Conservation (phyloP, 92 coral and sea anemone genomes). For the Porites lobata region DNA sequence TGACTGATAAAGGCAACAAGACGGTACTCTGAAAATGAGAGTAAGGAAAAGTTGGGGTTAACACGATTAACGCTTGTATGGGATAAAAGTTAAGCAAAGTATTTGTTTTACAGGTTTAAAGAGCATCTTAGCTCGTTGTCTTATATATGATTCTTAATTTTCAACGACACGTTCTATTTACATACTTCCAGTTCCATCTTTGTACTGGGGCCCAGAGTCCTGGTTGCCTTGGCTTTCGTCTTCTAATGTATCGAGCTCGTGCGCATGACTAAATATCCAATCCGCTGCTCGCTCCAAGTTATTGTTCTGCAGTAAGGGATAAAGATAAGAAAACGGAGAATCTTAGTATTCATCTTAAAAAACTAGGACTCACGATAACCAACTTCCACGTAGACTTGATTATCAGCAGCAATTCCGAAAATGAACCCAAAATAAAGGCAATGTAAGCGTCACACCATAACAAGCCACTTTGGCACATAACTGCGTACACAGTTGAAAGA, state of each 20-base stretch:
- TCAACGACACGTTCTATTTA: not conserved
- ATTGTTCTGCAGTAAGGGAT: constrained; percentile 67
- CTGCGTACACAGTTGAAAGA: too few relatives aligned
- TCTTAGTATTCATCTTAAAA: not conserved
- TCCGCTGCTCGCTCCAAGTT: constrained; percentile 97
- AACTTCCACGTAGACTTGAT: not conserved
- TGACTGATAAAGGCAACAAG: constrained; percentile 95
- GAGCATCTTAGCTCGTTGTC: too few relatives aligned
- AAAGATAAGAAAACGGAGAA: too few relatives aligned
- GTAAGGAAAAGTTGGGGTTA: too few relatives aligned
- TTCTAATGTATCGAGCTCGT: constrained; percentile 89
- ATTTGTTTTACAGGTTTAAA: too few relatives aligned
- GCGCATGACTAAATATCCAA: constrained; percentile 99
- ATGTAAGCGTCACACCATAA: too few relatives aligned
- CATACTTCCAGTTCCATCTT: constrained; percentile 94
- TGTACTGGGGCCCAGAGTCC: constrained; percentile 88
- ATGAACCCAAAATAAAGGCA: too few relatives aligned
- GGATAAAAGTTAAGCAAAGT: too few relatives aligned
- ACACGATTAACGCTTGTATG: too few relatives aligned
- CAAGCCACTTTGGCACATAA: too few relatives aligned
- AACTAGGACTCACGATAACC: not conserved
- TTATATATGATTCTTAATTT: too few relatives aligned
- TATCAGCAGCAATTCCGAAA: too few relatives aligned
- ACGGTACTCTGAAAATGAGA: constrained; percentile 75
- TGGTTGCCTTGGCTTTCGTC: constrained; percentile 66